Evolutionary conservation across 2,113 vertebrate genomes (phyloP).

Genomic region (Heterocephalus glaber): DNA sequence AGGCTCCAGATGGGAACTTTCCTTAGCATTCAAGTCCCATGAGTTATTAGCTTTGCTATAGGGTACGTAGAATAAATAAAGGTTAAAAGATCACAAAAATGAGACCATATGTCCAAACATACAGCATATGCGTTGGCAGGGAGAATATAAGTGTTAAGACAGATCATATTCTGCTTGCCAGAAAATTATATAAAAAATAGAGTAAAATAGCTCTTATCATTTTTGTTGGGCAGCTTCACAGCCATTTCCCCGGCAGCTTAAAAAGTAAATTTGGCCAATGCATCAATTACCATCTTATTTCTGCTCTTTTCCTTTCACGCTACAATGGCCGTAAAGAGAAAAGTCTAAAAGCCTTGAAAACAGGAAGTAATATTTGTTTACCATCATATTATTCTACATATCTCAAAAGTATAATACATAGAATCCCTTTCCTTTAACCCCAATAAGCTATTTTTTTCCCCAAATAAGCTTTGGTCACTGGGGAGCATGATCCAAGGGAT

Average conservation of each 20-base stretch:
- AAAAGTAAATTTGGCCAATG: constrained; percentile 40
- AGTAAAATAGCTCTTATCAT: constrained; percentile 64
- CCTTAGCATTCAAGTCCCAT: constrained; percentile 18
- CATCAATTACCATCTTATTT: not conserved
- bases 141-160: constrained; percentile 64
- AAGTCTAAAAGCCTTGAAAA: constrained; percentile 7
- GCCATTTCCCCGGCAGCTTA: not conserved
- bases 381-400: constrained; percentile 40
- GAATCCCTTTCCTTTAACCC: not conserved
- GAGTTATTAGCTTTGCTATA: constrained; percentile 46
- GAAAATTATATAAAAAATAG: constrained; percentile 52
- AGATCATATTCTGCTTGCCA: constrained; percentile 70
- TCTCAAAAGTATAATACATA: not conserved
- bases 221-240: constrained; percentile 51
- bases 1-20: constrained; percentile 14
- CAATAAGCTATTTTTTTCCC: not conserved
- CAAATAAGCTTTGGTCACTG: not conserved
- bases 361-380: constrained; percentile 15
- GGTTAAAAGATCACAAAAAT: constrained; percentile 75
- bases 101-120: constrained; percentile 73
- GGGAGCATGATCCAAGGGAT: not conserved
- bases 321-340: not conserved
- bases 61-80: constrained; percentile 64
- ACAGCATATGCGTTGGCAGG: constrained; percentile 54
- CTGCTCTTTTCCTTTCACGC: not conserved